Evolutionary conservation across 2,797 vertebrate genomes (phyloP).

Genomic region (Thunnus albacares): DNA sequence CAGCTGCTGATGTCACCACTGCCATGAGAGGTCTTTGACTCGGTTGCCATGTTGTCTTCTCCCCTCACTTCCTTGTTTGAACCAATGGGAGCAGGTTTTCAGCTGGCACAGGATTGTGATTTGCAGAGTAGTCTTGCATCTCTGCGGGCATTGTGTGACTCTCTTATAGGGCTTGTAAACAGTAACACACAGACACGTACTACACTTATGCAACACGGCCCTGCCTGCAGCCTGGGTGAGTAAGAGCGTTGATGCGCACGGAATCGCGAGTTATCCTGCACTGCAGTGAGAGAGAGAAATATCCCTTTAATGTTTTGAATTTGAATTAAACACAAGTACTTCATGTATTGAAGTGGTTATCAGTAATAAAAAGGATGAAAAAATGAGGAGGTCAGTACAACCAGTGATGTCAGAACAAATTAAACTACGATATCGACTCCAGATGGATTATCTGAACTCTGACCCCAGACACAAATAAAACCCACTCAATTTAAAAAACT

Average conservation of each 20-base stretch:
- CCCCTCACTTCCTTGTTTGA: constrained; percentile 32
- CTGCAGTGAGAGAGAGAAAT: constrained; percentile 1
- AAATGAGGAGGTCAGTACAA: too few species aligned
- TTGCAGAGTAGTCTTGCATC: constrained; percentile 52
- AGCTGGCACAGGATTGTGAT: constrained; percentile 55
- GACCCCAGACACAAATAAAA: too few species aligned
- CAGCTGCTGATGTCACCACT: constrained; percentile 72
- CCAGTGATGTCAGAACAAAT: too few species aligned
- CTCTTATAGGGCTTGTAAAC: constrained; percentile 45
- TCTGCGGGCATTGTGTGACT: constrained; percentile 44
- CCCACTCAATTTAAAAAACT: too few species aligned
- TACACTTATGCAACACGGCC: constrained; percentile 54
- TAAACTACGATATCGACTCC: too few species aligned
- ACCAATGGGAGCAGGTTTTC: constrained; percentile 63
- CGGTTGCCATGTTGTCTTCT: constrained; percentile 70
- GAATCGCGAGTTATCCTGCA: constrained; percentile 27
- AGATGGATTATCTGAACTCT: too few species aligned
- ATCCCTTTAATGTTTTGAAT: constrained; percentile 4
- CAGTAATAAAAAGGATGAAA: too few species aligned
- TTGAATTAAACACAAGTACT: background rate
- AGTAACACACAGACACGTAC: constrained; percentile 30
- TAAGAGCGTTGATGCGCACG: constrained; percentile 27
- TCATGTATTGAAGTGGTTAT: background rate
- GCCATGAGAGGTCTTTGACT: constrained; percentile 61
- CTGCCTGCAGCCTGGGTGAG: constrained; percentile 59